These are phyloP conservation scores for Macrobrachium rosenbergii DNA, from an alignment of 1,140 invertebrate genomes.

Conservation along the genomic window DNA sequence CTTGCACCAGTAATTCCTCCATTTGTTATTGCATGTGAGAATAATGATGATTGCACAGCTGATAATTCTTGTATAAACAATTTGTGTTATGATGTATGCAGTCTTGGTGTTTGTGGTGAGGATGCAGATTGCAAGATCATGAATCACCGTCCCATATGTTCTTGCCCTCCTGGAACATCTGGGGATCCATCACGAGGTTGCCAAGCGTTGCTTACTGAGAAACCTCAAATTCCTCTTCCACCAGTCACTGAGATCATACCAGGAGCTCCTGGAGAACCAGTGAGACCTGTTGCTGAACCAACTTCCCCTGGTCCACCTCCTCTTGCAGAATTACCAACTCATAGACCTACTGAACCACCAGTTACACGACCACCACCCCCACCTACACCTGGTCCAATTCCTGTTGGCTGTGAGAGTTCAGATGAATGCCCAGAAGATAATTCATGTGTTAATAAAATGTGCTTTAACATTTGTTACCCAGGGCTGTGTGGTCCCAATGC, in stretches of 20 bases:
- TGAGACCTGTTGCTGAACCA: slow-evolving; percentile 77
- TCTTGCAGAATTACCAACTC: slow-evolving; percentile 78
- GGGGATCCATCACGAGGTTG: slow-evolving; percentile 66
- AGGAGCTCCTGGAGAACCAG: slow-evolving; percentile 83
- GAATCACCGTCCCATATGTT: slow-evolving; percentile 85
- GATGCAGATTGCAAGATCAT: slow-evolving; percentile 87
- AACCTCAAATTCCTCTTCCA: slow-evolving; percentile 72
- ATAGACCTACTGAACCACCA: slow-evolving; percentile 78
- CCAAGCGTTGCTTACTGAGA: slow-evolving; percentile 67
- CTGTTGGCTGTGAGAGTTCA: slow-evolving; percentile 67
- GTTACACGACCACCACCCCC: slow-evolving; percentile 85
- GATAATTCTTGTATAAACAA: slow-evolving; percentile 83
- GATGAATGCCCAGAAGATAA: slow-evolving; percentile 67
- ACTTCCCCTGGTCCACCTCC: slow-evolving; percentile 79
- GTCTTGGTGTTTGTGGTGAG: slow-evolving; percentile 75
- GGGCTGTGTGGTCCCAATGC: slow-evolving; percentile 88
- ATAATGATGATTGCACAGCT: slow-evolving; percentile 83
- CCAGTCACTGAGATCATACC: slow-evolving; percentile 71
- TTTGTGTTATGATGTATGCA: slow-evolving; percentile 86
- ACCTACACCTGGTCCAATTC: slow-evolving; percentile 84
- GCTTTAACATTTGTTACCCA: slow-evolving; percentile 70
- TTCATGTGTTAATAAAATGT: slow-evolving; percentile 68
- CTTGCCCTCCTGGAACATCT: slow-evolving; percentile 81
- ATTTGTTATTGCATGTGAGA: slow-evolving; percentile 81
- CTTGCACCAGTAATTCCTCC: slow-evolving; percentile 77